Conservation (phyloP, 1,140 invertebrate genomes). For the Lepidurus apus region DNA sequence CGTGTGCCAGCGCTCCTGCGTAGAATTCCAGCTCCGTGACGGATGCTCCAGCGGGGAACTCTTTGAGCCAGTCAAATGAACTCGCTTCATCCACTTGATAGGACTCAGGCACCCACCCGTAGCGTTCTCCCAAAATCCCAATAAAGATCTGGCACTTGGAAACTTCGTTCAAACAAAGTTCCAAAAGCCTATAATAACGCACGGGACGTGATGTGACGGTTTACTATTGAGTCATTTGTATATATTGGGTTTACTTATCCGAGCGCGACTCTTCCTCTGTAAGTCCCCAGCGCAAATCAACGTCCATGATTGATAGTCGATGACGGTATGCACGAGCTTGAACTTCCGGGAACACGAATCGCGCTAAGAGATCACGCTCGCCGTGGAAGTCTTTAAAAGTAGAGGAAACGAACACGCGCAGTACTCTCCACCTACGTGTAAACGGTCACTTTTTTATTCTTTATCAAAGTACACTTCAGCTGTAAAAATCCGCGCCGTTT, state of each 20-base stretch:
- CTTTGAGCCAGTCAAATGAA: conserved; percentile 45
- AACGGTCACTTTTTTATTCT: not conserved
- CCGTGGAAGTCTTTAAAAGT: conserved; percentile 52
- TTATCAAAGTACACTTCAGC: not conserved
- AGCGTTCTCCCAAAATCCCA: conserved; percentile 48
- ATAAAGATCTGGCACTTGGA: conserved; percentile 47
- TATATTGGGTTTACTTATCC: conserved; percentile 40
- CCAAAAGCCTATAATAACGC: conserved; percentile 38
- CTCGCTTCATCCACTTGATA: conserved; percentile 40
- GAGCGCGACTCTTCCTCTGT: conserved; percentile 45
- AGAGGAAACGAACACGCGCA: conserved; percentile 50
- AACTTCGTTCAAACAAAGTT: conserved; percentile 48
- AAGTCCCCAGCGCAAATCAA: conserved; percentile 51
- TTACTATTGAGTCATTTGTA: not conserved
- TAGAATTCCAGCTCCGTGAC: conserved; percentile 50
- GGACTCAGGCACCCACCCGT: conserved; percentile 39
- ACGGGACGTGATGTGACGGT: not conserved
- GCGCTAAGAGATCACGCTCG: conserved; percentile 48
- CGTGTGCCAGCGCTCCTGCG: conserved; percentile 41
- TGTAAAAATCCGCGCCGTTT: not conserved
- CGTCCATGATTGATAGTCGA: conserved; percentile 44
- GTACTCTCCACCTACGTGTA: conserved; percentile 45
- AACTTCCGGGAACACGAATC: conserved; percentile 49
- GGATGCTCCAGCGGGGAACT: conserved; percentile 44
- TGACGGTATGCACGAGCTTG: conserved; percentile 33